Base-by-base conservation (phyloP, 2,113 vertebrate genomes). In the Corythoichthys haematopterus region DNA sequence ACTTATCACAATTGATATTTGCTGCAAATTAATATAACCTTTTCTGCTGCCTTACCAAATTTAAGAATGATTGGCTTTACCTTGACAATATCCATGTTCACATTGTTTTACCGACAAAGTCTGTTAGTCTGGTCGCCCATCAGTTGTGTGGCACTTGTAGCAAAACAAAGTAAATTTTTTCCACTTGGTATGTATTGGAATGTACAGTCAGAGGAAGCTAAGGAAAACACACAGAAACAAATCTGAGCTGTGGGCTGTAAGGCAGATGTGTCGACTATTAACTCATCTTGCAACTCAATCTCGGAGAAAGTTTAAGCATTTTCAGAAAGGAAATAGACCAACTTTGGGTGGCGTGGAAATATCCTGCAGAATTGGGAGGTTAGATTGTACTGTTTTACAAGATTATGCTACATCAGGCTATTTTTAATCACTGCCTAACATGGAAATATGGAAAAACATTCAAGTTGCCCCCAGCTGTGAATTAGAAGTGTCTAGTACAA, bases 401-500 rank as follows among this genome's bases (percentile, higher is more conserved):
- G 13, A 33, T 57, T 57, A 11, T 15, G 35, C 33, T 15, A 57
- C 33, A 14, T 1, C 33, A 33, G 55, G 55, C 6, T 62, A 14
- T 46, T 62, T 62, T 28, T 46, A 62, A 62, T 46, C 38, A 61
- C 57, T 40, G 7, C 36, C 36, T 20, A 28, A 69, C 80, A 88
- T 88, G 84, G 80, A 86, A 83, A 89, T 88, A 70, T 71, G 36
- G 77, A 81, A 84, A 88, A 88, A 84, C 83, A 85, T 82, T 84
- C 71, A 80, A 75, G 68, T 84, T 84, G 86, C 87, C 85, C 82
- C 75, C 56, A 88, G 90, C 84, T 33, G 64, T 87, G 74, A 87
- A 85, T 90, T 83, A 81, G 33, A 57, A 57, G 55, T 36, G 33
- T 36, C 55, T 36, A 80, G 77, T 83, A 80, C 77, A 46, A 62